Conservation (phyloP, 2,113 vertebrate genomes). For the Edolisoma coerulescens region DNA sequence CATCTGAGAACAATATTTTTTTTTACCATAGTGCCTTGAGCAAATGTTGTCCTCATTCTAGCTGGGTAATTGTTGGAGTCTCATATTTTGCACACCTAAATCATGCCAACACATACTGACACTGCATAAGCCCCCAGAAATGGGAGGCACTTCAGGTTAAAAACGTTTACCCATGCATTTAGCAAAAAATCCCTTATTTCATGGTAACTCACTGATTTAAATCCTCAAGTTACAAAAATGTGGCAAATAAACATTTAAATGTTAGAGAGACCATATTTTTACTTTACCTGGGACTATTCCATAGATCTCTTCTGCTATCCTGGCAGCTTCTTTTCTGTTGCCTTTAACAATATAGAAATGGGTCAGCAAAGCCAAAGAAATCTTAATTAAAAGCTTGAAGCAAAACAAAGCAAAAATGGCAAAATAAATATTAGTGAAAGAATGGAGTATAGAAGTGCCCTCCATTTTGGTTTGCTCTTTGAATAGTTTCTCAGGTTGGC, state of each 20-base stretch:
- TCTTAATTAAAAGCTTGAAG: slow-evolving; percentile 81
- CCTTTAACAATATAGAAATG: slow-evolving; percentile 83
- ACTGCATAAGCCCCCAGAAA: background rate
- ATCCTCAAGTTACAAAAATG: background rate
- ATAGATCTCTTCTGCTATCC: slow-evolving; percentile 84
- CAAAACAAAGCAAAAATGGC: slow-evolving; percentile 81
- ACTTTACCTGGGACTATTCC: slow-evolving; percentile 79
- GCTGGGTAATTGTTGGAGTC: background rate
- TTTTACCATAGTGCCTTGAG: background rate
- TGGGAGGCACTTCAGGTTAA: background rate
- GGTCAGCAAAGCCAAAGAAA: slow-evolving; percentile 78
- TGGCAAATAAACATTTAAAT: background rate
- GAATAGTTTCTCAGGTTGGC: slow-evolving; percentile 51
- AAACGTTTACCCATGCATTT: background rate
- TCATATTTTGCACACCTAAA: slow-evolving; percentile 53
- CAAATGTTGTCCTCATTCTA: background rate
- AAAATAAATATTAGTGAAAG: slow-evolving; percentile 76
- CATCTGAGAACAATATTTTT: background rate
- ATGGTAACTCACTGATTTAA: background rate
- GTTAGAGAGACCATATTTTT: background rate
- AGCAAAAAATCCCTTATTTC: background rate
- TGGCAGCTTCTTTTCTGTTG: slow-evolving; percentile 82
- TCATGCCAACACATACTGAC: slow-evolving; percentile 1
- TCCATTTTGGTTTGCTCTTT: slow-evolving; percentile 75
- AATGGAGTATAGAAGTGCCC: slow-evolving; percentile 65